These are phyloP conservation scores for Schizotus pectinicornis DNA, from an alignment of 2,888 invertebrate genomes.

Conservation along the genomic window DNA sequence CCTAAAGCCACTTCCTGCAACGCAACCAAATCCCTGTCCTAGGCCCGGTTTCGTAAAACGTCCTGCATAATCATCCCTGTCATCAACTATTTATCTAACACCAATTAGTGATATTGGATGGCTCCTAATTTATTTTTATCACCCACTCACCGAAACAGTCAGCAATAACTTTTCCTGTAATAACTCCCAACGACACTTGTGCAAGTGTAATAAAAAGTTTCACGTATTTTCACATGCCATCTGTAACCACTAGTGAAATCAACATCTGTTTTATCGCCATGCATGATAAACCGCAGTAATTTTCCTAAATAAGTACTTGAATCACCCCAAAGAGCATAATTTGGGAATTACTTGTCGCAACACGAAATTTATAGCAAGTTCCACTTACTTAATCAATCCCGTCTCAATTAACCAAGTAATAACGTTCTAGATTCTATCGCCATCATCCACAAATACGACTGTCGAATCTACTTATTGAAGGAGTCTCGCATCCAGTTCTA, in stretches of 20 bases:
- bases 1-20: no score
- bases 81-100: no score
- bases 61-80: no score
- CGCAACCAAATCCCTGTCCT: background rate
- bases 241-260: no score
- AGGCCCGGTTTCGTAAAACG: no score
- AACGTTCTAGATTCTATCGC: slow-evolving; percentile 31
- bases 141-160: no score
- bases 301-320: background rate
- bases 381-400: background rate
- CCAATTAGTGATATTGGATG: no score
- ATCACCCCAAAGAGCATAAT: background rate
- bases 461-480: slow-evolving; percentile 24
- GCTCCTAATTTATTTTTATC: no score
- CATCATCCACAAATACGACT: slow-evolving; percentile 24
- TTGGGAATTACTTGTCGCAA: no score
- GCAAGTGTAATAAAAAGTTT: no score
- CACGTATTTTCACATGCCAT: background rate
- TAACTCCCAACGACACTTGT: no score
- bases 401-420: background rate
- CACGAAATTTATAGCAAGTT: background rate
- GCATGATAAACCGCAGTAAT: background rate
- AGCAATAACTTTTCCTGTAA: no score
- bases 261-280: background rate
- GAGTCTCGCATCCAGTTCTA: slow-evolving; percentile 23